Conservation (phyloP, 2,113 vertebrate genomes). For the Ibidorhyncha struthersii region DNA sequence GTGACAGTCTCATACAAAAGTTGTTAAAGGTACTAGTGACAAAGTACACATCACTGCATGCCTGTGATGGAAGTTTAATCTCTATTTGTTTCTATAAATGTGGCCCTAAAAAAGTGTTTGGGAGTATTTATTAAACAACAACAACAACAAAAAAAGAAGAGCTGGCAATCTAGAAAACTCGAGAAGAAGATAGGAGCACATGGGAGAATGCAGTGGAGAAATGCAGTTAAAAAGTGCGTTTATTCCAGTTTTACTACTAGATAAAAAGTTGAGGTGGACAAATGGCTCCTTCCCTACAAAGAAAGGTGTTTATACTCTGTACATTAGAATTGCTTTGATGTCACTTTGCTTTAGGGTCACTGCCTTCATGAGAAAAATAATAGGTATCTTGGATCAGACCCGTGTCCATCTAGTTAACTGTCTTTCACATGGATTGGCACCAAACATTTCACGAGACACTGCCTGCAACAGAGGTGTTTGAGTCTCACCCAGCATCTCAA, state of each 20-base stretch:
- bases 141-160: background rate
- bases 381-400: background rate
- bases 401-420: background rate
- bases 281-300: background rate
- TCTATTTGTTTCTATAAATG: background rate
- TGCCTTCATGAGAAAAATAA: background rate
- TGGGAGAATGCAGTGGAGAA: background rate
- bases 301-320: background rate
- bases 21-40: background rate
- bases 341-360: background rate
- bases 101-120: background rate
- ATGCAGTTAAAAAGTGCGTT: background rate
- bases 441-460: background rate
- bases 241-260: background rate
- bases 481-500: background rate
- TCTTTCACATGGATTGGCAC: background rate
- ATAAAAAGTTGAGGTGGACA: background rate
- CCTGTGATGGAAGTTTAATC: background rate
- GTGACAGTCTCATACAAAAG: background rate
- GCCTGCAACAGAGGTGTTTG: background rate
- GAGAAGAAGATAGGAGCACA: background rate
- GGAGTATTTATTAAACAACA: background rate
- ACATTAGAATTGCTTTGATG: background rate
- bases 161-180: background rate
- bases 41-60: background rate